Conservation (phyloP, 2,797 vertebrate species). For the Todus mexicanus region DNA sequence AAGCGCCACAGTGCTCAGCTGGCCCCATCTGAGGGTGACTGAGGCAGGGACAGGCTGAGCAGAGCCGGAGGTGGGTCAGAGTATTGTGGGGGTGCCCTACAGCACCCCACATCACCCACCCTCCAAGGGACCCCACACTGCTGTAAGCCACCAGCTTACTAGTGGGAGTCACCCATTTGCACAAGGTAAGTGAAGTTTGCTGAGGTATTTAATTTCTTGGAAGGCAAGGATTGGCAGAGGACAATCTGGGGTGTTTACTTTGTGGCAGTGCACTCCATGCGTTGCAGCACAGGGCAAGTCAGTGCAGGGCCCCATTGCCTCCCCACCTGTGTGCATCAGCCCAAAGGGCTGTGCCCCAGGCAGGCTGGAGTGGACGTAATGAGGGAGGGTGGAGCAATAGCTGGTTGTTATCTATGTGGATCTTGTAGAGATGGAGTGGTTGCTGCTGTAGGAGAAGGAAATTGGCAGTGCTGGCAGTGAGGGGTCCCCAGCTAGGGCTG, state of each 20-base stretch:
- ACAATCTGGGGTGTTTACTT: rapidly evolving
- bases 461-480: not conserved
- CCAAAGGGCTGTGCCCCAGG: not conserved
- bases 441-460: not conserved
- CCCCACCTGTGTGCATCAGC: not conserved
- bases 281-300: not conserved
- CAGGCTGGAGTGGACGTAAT: rapidly evolving
- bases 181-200: not conserved
- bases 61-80: not conserved
- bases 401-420: not conserved
- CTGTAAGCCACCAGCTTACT: rapidly evolving
- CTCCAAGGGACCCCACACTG: not conserved
- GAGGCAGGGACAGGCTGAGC: not conserved
- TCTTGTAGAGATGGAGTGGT: not conserved
- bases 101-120: not conserved
- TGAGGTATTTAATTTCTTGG: not conserved
- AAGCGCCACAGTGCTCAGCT: no score
- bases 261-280: not conserved
- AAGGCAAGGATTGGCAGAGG: not conserved
- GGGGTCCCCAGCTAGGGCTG: not conserved
- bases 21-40: not conserved
- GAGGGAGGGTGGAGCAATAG: not conserved
- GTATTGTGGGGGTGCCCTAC: not conserved
- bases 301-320: rapidly evolving
- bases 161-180: not conserved